A percentile compares a stretch with the other conserved stretches of the same genome.
These are phyloP conservation scores for Ctenosaura bakeri DNA, from an alignment of 2,797 vertebrate genomes.

Conservation along the genomic window DNA sequence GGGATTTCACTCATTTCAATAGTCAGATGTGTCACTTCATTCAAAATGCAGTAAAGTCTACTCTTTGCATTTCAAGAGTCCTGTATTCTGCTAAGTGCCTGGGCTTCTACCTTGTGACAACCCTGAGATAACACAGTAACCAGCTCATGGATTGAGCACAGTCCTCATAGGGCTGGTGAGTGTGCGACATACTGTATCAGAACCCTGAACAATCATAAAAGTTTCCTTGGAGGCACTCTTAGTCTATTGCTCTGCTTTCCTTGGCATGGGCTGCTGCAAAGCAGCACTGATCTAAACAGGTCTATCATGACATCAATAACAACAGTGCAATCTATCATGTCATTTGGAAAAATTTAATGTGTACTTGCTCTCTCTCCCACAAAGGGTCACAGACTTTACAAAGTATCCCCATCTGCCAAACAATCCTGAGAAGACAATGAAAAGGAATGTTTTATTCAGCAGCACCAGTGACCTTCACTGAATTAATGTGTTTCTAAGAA, in stretches of 20 bases:
- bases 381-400: slow-evolving; percentile 34
- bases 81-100: background rate
- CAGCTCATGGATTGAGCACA: no score
- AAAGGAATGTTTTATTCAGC: slow-evolving; percentile 44
- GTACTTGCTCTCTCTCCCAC: slow-evolving; percentile 30
- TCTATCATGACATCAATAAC: background rate
- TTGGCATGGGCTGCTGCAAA: background rate
- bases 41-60: background rate
- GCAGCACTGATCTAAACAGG: background rate
- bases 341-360: slow-evolving; percentile 9
- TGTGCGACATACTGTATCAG: background rate
- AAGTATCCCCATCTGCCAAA: slow-evolving; percentile 35
- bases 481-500: slow-evolving; percentile 38
- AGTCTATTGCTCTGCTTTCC: background rate
- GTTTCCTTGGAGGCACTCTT: background rate
- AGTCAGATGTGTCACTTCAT: background rate
- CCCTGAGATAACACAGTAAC: background rate
- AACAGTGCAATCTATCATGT: background rate
- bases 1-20: background rate
- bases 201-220: background rate
- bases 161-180: background rate
- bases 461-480: slow-evolving; percentile 36
- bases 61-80: background rate
- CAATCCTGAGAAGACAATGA: slow-evolving; percentile 39
- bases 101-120: background rate